Conservation (phyloP, 2,797 vertebrate genomes). For the Hydrolagus colliei region DNA sequence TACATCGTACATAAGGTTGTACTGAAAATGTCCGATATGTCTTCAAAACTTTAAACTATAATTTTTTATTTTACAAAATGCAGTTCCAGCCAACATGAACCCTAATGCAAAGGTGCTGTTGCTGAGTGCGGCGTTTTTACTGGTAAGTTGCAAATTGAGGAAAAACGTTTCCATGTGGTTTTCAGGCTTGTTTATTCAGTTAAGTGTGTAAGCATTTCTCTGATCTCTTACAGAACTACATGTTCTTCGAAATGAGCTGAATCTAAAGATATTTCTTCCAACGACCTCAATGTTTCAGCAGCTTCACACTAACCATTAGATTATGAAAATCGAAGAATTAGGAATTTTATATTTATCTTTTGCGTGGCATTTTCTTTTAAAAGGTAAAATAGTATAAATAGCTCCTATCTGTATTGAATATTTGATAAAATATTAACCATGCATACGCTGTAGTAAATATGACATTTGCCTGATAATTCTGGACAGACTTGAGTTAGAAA, state of each 20-base stretch:
- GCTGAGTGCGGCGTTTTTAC: conserved; percentile 57
- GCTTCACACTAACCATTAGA: background rate
- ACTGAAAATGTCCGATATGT: too few species aligned
- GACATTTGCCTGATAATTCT: too few species aligned
- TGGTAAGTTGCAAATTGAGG: conserved; percentile 48
- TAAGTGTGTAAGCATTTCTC: conserved; percentile 33
- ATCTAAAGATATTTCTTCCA: background rate
- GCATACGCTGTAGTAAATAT: too few species aligned
- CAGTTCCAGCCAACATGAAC: conserved; percentile 56
- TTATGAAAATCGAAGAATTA: too few species aligned
- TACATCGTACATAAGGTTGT: too few species aligned
- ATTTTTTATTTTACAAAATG: background rate
- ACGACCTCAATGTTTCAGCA: too few species aligned
- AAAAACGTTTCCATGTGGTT: background rate
- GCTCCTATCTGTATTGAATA: too few species aligned
- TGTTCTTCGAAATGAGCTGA: conserved; percentile 73
- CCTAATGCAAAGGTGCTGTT: conserved; percentile 58
- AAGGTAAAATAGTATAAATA: too few species aligned
- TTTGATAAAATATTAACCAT: too few species aligned
- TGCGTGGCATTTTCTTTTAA: too few species aligned
- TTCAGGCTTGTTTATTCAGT: background rate
- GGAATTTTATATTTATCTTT: too few species aligned
- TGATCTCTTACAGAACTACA: conserved; percentile 54
- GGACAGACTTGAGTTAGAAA: too few species aligned
- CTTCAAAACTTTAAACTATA: background rate